phyloP scores from a whole-genome alignment of 2,888 invertebrate species.

The Drosophila ezoana region DNA sequence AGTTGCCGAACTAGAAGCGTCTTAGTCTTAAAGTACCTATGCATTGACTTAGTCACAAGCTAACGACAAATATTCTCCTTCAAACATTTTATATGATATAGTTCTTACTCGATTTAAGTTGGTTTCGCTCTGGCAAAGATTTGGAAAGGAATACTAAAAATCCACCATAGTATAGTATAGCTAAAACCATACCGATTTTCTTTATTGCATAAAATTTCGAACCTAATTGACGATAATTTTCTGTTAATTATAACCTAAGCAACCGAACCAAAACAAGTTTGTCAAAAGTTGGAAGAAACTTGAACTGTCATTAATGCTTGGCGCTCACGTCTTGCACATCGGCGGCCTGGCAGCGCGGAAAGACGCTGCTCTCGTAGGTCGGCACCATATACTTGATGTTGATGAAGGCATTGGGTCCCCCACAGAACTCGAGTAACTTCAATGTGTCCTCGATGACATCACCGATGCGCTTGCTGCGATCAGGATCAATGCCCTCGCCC shows the following conservation, averaged over 20 bases:
- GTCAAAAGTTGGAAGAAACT: constrained; percentile 6
- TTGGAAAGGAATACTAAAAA: not conserved
- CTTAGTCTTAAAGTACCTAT: too few relatives aligned
- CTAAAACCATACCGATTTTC: constrained; percentile 4
- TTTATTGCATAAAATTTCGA: constrained; percentile 58
- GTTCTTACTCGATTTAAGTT: too few relatives aligned
- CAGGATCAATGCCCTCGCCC: constrained; percentile 95
- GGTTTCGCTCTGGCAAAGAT: too few relatives aligned
- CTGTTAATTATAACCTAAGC: constrained; percentile 16
- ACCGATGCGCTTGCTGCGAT: constrained; percentile 93
- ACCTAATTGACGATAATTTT: constrained; percentile 43
- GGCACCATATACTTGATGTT: constrained; percentile 99
- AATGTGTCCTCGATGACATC: constrained; percentile 97
- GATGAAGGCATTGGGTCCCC: constrained; percentile 97
- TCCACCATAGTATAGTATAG: not conserved
- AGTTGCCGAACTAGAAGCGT: too few relatives aligned
- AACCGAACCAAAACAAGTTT: constrained; percentile 29
- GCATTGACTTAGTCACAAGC: too few relatives aligned
- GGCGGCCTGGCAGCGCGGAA: constrained; percentile 64
- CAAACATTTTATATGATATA: too few relatives aligned
- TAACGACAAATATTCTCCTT: too few relatives aligned
- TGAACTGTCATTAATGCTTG: constrained; percentile 11
- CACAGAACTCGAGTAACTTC: constrained; percentile 94
- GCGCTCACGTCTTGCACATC: constrained; percentile 5
- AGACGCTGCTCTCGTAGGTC: constrained; percentile 95